These are phyloP conservation scores for Temnothorax longispinosus DNA, from an alignment of 1,140 invertebrate genomes.

Conservation along the genomic window DNA sequence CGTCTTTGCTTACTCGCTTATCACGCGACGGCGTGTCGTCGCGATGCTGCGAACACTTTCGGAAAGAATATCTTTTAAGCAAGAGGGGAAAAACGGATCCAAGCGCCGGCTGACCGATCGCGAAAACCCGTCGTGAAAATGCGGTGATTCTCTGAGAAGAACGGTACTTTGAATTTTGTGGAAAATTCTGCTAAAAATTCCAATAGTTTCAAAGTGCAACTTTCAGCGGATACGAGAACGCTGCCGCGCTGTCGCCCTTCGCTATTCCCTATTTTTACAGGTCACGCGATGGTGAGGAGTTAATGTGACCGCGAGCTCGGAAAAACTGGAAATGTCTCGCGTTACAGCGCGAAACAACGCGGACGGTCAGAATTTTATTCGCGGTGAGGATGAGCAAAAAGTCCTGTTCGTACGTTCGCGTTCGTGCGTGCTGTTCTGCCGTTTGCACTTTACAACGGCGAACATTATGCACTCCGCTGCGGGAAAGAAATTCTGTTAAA, in stretches of 20 bases:
- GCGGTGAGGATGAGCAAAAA: constrained; percentile 12
- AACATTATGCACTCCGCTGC: neutral
- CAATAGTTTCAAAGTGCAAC: constrained; percentile 1
- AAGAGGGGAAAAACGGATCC: neutral
- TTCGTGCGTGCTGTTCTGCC: constrained; percentile 36
- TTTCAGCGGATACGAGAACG: neutral
- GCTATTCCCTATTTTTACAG: constrained; percentile 27
- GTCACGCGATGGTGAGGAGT: constrained; percentile 28
- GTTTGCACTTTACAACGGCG: neutral
- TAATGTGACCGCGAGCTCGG: constrained; percentile 36
- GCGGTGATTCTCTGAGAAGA: neutral
- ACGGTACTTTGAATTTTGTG: neutral
- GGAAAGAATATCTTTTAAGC: constrained; percentile 18
- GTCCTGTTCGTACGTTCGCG: neutral
- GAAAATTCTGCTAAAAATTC: constrained; percentile 13
- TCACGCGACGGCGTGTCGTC: constrained; percentile 12
- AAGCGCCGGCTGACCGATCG: neutral
- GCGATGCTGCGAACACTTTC: neutral
- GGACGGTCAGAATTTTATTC: constrained; percentile 33
- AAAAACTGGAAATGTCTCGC: constrained; percentile 43
- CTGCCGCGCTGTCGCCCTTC: neutral
- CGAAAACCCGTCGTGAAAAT: neutral
- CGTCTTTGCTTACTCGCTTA: neutral
- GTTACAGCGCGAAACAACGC: constrained; percentile 24
- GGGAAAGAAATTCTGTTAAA: constrained; percentile 47